Evolutionary conservation across 2,797 vertebrate species (phyloP).

Genomic region (Tangara arthus): DNA sequence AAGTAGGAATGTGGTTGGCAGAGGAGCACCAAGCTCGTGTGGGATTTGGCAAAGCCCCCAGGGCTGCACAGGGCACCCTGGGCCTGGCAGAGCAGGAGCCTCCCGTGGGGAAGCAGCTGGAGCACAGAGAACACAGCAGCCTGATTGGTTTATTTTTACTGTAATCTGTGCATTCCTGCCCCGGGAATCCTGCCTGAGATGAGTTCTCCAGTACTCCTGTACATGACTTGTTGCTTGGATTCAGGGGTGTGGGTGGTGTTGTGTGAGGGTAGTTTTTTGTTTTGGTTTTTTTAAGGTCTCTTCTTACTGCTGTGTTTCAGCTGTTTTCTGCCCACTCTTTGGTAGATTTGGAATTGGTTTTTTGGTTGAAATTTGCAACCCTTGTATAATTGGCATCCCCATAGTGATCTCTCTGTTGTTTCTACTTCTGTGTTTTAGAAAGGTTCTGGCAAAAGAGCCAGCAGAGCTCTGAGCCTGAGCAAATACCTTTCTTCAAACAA

Average conservation of each 20-base stretch:
- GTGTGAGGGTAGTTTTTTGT: not conserved
- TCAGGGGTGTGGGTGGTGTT: fast-evolving
- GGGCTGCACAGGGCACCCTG: not conserved
- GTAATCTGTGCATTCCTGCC: not conserved
- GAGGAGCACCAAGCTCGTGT: not conserved
- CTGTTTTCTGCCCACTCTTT: not conserved
- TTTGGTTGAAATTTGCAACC: not conserved
- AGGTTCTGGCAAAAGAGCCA: too few species aligned
- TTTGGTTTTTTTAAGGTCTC: not conserved
- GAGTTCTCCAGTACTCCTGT: not conserved
- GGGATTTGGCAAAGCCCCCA: not conserved
- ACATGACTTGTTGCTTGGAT: not conserved
- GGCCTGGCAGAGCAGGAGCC: not conserved
- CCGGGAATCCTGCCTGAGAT: not conserved
- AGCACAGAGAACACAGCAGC: not conserved
- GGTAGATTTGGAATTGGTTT: not conserved
- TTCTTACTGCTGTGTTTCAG: not conserved
- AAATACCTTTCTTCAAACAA: not conserved
- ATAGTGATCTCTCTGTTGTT: not conserved
- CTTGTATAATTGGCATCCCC: not conserved
- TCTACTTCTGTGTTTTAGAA: not conserved
- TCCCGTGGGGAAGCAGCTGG: constrained; percentile 15
- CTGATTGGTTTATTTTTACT: not conserved
- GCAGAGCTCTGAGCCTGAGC: not conserved
- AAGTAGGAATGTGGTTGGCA: not conserved